Evolutionary conservation across 2,113 vertebrate genomes (phyloP), one percentile per base, ranked within the genome.

Genomic region (Taurulus bubalis): DNA sequence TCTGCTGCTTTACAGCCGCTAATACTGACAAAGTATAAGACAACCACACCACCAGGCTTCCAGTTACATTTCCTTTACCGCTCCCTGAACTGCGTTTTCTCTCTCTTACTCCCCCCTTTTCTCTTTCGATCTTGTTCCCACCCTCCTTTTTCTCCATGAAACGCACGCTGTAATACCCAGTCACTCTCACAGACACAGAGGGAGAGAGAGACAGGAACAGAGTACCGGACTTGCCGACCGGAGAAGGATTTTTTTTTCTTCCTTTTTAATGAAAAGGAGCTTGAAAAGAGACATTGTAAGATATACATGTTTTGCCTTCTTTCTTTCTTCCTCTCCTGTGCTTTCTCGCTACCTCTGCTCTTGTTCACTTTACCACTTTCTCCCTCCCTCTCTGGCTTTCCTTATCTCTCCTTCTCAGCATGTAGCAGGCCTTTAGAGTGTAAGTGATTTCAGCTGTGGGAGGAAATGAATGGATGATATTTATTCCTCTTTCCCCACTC

Each of bases 381-480:
- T 82, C 68, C 64, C 82, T 84, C 79, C 75, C 49, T 75, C 76
- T 80, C 64, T 73, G 56, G 66, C 70, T 78, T 45, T 83, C 60
- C 76, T 75, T 87, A 75, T 91, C 80, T 80, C 66, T 80, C 73
- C 70, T 85, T 78, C 82, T 75, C 66, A 80, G 74, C 83, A 51
- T 84, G 79, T 51, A 80, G 80, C 79, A 83, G 91, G 80, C 90
- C 75, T 86, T 80, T 83, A 71, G 86, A 87, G 81, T 81, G 87
- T 94, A 70, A 70, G 90, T 87, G 94, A 91, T 95, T 92, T 92
- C 90, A 91, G 95, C 92, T 93, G 91, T 91, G 85, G 85, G 85
- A 92, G 94, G 92, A 94, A 94, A 93, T 91, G 83, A 92, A 94
- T 93, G 90, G 87, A 87, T 87, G 85, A 91, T 93, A 93, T 94